phyloP scores from a whole-genome alignment of 2,888 invertebrate genomes.

The Eupithecia abbreviata region DNA sequence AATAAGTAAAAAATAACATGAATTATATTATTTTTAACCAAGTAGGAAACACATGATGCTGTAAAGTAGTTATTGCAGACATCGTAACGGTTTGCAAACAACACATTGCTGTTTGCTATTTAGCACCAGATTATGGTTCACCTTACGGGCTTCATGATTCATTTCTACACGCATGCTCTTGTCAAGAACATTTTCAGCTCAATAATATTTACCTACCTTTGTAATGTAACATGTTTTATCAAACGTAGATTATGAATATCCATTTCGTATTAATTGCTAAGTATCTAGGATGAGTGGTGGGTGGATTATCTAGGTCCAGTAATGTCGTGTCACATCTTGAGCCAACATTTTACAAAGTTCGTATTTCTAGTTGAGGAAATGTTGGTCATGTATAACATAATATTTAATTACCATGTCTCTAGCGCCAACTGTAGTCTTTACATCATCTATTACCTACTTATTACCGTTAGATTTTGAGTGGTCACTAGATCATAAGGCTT shows the following conservation, averaged over 20 bases:
- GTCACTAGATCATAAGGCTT: constrained; percentile 3
- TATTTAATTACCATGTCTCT: constrained; percentile 3
- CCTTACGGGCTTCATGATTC: constrained; percentile 33
- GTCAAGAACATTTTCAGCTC: constrained; percentile 29
- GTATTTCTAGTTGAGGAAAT: background rate
- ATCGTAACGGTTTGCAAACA: constrained; percentile 42
- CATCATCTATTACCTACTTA: constrained; percentile 6
- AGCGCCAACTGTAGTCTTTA: constrained; percentile 4
- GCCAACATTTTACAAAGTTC: background rate
- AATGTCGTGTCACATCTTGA: background rate
- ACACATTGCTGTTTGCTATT: constrained; percentile 48
- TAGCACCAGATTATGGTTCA: constrained; percentile 49
- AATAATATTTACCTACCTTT: background rate
- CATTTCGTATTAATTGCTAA: background rate
- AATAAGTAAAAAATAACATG: background rate
- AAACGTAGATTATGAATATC: background rate
- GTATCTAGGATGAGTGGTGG: background rate
- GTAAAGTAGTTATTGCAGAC: constrained; percentile 7
- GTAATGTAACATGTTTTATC: background rate
- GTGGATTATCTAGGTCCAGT: background rate
- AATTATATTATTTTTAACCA: background rate
- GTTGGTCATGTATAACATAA: background rate
- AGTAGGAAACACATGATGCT: background rate
- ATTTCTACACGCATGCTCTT: background rate
- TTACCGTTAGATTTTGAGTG: constrained; percentile 9